Conservation (phyloP, 1,140 invertebrate genomes). For the Rhizoglyphus robini region DNA sequence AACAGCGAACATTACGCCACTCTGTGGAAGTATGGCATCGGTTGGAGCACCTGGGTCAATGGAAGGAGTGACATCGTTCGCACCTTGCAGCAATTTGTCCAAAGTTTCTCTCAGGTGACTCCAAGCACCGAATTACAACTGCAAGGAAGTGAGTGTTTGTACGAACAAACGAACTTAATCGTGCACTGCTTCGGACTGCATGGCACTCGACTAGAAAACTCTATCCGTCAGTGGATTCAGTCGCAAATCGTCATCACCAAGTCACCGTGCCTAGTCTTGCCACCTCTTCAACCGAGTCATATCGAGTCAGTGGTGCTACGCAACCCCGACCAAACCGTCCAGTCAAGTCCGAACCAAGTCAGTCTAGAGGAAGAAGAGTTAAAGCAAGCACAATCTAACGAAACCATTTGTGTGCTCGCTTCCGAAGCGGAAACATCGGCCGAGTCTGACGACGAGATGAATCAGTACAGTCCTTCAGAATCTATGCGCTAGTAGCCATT, state of each 20-base stretch:
- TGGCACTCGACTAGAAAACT: background rate
- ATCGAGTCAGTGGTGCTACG: no score
- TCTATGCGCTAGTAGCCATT: no score
- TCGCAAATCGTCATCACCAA: background rate
- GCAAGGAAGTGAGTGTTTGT: background rate
- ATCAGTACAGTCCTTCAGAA: no score
- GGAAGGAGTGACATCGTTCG: background rate
- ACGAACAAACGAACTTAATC: constrained; percentile 2
- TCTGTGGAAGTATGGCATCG: constrained; percentile 30
- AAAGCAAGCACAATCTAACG: no score
- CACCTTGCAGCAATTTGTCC: background rate
- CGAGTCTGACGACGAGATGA: no score
- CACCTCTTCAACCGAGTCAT: no score
- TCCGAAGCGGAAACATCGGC: no score
- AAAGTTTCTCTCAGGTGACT: background rate
- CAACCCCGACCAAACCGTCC: no score
- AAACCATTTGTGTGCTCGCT: no score
- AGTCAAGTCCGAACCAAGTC: no score
- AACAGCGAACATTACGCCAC: constrained; percentile 33
- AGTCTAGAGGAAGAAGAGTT: no score
- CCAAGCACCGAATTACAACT: background rate
- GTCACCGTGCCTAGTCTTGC: background rate
- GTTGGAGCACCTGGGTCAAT: constrained; percentile 31
- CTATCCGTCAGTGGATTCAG: constrained; percentile 6
- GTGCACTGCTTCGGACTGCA: constrained; percentile 5